Evolutionary conservation across 1,140 invertebrate genomes (phyloP).

Genomic region (Batillaria attramentaria): DNA sequence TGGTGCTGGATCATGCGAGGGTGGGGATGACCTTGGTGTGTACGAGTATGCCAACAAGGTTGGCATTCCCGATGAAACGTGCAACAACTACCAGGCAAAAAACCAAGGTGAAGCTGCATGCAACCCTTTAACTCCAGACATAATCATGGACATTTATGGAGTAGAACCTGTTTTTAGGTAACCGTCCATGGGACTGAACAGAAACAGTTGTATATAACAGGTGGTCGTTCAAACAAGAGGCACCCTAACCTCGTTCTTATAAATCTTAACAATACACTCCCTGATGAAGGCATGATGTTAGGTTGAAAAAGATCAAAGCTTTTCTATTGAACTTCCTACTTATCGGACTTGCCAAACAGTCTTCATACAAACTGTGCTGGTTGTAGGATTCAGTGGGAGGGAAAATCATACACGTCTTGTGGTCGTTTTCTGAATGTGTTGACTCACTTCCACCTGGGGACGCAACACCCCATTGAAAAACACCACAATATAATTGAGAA

Average conservation of each 20-base stretch:
- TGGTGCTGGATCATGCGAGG: slow-evolving; percentile 70
- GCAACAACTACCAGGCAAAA: slow-evolving; percentile 75
- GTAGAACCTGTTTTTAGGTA: not conserved
- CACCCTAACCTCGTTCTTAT: not conserved
- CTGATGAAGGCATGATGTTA: not conserved
- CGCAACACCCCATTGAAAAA: too few relatives aligned
- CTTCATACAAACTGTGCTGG: too few relatives aligned
- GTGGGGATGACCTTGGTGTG: slow-evolving; percentile 71
- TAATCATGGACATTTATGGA: not conserved
- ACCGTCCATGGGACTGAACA: not conserved
- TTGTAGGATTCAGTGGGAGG: too few relatives aligned
- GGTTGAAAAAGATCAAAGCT: too few relatives aligned
- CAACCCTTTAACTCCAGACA: too few relatives aligned
- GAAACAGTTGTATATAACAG: not conserved
- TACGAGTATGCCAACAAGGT: slow-evolving; percentile 72
- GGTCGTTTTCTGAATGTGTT: too few relatives aligned
- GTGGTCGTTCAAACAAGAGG: not conserved
- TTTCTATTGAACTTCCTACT: too few relatives aligned
- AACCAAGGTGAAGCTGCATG: slow-evolving; percentile 70
- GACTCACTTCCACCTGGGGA: too few relatives aligned
- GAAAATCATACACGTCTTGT: too few relatives aligned
- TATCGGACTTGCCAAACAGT: too few relatives aligned
- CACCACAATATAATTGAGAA: too few relatives aligned
- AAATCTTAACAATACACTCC: not conserved
- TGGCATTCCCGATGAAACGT: slow-evolving; percentile 75